phyloP scores from a whole-genome alignment of 2,888 invertebrate genomes.

The Nomada hirtipes region DNA sequence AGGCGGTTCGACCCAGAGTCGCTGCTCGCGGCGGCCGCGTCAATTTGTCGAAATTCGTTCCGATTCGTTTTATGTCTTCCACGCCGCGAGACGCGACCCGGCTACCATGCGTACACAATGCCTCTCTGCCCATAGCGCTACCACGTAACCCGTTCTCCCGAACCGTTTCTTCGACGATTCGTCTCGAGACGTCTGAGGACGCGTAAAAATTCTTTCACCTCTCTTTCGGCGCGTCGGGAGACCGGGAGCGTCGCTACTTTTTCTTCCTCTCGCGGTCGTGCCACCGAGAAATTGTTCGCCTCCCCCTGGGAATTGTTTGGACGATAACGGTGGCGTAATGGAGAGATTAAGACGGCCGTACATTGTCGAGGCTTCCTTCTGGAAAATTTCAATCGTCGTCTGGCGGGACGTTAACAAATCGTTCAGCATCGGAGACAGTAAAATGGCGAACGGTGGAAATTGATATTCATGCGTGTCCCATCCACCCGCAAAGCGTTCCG shows the following conservation, averaged over 20 bases:
- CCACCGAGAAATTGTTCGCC: conserved; percentile 27
- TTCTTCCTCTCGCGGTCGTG: background rate
- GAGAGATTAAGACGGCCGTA: conserved; percentile 27
- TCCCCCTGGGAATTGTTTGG: conserved; percentile 32
- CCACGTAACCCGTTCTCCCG: conserved; percentile 54
- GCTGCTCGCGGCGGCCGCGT: conserved; percentile 78
- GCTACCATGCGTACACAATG: conserved; percentile 83
- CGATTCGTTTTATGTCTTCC: conserved; percentile 84
- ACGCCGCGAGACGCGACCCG: conserved; percentile 77
- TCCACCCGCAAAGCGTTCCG: background rate
- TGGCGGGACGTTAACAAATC: background rate
- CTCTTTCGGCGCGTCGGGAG: conserved; percentile 15
- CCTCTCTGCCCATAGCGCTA: conserved; percentile 63
- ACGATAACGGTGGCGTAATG: conserved; percentile 24
- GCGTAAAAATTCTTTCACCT: conserved; percentile 51
- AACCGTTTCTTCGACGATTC: conserved; percentile 58
- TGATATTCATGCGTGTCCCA: background rate
- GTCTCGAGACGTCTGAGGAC: conserved; percentile 54
- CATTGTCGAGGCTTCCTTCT: background rate
- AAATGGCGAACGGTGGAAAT: background rate
- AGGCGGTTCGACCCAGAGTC: conserved; percentile 63
- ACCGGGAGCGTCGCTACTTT: background rate
- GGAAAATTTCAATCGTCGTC: background rate
- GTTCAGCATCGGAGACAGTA: background rate
- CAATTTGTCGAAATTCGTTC: conserved; percentile 85